These are phyloP conservation scores for Neotragus pygmaeus DNA, from an alignment of 2,113 vertebrate genomes.

Conservation along the genomic window DNA sequence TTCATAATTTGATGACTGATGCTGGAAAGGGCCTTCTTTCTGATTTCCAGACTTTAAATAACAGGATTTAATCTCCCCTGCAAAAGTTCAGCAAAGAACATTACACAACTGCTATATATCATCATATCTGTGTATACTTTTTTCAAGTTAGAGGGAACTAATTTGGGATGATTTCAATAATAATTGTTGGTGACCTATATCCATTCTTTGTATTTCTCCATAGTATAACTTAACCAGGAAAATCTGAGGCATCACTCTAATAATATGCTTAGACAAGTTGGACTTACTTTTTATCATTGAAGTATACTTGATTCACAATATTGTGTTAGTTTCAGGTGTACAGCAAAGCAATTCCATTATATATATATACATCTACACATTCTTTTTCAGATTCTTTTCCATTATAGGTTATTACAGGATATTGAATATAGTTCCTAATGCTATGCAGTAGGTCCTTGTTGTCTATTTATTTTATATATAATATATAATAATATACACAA, in stretches of 20 bases:
- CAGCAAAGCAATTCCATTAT: not conserved
- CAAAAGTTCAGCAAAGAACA: not conserved
- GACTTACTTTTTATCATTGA: not conserved
- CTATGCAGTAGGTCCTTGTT: not conserved
- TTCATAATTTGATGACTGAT: conserved; percentile 69
- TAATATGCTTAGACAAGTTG: not conserved
- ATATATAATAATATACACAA: not conserved
- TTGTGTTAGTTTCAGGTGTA: not conserved
- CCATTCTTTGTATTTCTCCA: not conserved
- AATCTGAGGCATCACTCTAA: not conserved
- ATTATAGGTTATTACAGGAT: not conserved
- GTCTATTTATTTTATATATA: not conserved
- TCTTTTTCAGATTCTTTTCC: not conserved
- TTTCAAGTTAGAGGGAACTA: not conserved
- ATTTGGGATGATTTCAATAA: not conserved
- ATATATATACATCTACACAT: not conserved
- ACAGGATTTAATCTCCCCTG: conserved; percentile 83
- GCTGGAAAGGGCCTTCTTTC: conserved; percentile 77
- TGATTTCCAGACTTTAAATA: conserved; percentile 82
- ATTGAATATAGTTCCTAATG: not conserved
- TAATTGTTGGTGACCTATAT: not conserved
- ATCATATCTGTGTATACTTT: not conserved
- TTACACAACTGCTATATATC: not conserved
- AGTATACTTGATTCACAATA: not conserved
- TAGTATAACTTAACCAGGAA: not conserved